Base-by-base conservation (phyloP, 2,888 invertebrate species). In the Deilephila elpenor region DNA sequence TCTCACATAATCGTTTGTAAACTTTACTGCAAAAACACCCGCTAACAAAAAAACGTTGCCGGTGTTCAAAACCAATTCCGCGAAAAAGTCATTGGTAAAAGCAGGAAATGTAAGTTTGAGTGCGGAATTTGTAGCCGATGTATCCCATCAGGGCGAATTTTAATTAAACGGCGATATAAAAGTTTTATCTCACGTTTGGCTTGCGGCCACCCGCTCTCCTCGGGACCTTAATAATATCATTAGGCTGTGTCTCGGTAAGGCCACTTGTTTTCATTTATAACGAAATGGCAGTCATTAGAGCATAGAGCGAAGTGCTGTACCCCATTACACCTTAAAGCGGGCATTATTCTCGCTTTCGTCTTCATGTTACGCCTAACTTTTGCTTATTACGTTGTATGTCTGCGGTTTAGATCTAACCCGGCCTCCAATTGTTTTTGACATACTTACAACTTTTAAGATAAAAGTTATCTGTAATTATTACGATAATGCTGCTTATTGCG, bases 201-300 rank as follows among this genome's bases (percentile, higher is more conserved):
- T 73, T 61, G 61, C 72, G 70, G 78, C 75, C 76, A 77, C 74
- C 53, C 44, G 67, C 67, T 67, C 67, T 17, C 67, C 32, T 44
- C 67, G 73, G 64, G 70, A 60, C 70, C 64, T 82, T 84, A 86
- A 85, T 80, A 82, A 79, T 80, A 76, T 86, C 88, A 86, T 90
- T 89, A 89, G 81, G 83, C 83, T 78, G 84, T 87, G 87, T 88
- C 87, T 84, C 86, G 81, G 86, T 83, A 84, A 84, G 84, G 83
- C 88, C 88, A 91, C 89, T 90, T 90, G 89, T 90, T 89, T 89
- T 90, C 90, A 90, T 91, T 91, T 91, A 84, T 86, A 83, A 83
- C 81, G 82, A 81, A 89, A 90, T 89, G 88, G 88, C 82, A 82
- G 88, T 90, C 91, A 88, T 90, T 91, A 90, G 81, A 77, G 84